Conservation (phyloP, 2,888 invertebrate genomes). For the Cabera pusaria region DNA sequence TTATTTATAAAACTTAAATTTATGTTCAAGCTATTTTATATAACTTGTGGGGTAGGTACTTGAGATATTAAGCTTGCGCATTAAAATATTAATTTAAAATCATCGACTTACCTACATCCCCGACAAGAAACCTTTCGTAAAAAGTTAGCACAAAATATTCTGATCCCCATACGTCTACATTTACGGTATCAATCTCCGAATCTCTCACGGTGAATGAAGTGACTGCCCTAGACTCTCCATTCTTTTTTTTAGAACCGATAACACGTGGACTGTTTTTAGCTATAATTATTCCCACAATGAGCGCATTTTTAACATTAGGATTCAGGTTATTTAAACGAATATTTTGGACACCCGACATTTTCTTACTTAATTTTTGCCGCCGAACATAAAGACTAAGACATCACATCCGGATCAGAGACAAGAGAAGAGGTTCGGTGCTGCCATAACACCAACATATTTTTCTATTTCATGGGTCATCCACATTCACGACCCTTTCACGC, state of each 20-base stretch:
- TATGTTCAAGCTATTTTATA: too few species aligned
- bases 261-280: conserved; percentile 85
- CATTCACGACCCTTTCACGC: too few species aligned
- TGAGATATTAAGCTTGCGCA: too few species aligned
- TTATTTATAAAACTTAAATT: too few species aligned
- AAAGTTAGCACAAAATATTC: conserved; percentile 84
- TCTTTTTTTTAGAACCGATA: conserved; percentile 76
- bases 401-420: too few species aligned
- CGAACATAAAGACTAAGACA: too few species aligned
- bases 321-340: conserved; percentile 66
- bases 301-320: conserved; percentile 65
- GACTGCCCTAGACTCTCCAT: conserved; percentile 85
- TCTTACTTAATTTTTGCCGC: conserved; percentile 24
- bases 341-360: conserved; percentile 75
- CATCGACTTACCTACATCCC: conserved; percentile 86
- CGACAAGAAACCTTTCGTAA: conserved; percentile 85
- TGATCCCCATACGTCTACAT: conserved; percentile 90
- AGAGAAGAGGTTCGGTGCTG: too few species aligned
- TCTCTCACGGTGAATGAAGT: conserved; percentile 91
- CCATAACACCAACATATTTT: too few species aligned
- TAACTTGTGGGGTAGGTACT: too few species aligned
- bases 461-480: too few species aligned
- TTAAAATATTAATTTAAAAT: too few species aligned
- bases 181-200: conserved; percentile 87
- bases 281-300: conserved; percentile 84